A percentile compares a stretch with the other conserved stretches of the same genome.
phyloP scores from a whole-genome alignment of 2,113 vertebrate species.

The Oxygymnocypris stewartii region DNA sequence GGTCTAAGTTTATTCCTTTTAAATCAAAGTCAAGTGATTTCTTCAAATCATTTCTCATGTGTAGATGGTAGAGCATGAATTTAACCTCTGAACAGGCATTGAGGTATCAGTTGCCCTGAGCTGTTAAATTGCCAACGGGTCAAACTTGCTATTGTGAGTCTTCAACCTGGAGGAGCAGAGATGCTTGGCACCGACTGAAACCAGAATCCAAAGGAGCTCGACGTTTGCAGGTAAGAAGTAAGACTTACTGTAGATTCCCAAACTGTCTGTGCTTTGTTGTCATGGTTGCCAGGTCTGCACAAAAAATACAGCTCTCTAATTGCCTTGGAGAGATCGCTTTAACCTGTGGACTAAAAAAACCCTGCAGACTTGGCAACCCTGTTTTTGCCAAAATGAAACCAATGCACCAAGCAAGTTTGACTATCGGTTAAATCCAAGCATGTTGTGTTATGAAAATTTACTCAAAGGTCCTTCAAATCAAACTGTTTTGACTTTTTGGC shows the following conservation, averaged over 20 bases:
- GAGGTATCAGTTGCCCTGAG: slow-evolving; percentile 62
- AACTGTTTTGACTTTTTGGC: not conserved
- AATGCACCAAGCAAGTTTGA: not conserved
- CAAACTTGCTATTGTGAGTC: not conserved
- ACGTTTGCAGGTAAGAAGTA: not conserved
- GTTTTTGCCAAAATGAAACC: not conserved
- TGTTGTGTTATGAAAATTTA: not conserved
- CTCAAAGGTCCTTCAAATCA: not conserved
- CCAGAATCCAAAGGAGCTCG: slow-evolving; percentile 5
- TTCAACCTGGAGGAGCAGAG: slow-evolving; percentile 11
- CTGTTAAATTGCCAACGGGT: not conserved
- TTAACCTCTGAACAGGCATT: slow-evolving; percentile 2
- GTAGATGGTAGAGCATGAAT: slow-evolving; percentile 4
- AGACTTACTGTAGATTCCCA: not conserved
- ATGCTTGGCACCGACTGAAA: not conserved
- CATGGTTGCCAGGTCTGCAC: not conserved
- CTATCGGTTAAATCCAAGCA: not conserved
- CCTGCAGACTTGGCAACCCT: too few relatives aligned
- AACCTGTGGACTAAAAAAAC: not conserved
- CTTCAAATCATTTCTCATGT: not conserved
- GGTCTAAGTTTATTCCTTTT: not conserved
- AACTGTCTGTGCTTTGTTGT: not conserved
- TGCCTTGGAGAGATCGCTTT: not conserved
- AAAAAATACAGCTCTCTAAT: not conserved
- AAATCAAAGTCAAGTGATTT: slow-evolving; percentile 8